Base-by-base conservation (phyloP, 2,113 vertebrate species). In the Thalassarche chlororhynchos region DNA sequence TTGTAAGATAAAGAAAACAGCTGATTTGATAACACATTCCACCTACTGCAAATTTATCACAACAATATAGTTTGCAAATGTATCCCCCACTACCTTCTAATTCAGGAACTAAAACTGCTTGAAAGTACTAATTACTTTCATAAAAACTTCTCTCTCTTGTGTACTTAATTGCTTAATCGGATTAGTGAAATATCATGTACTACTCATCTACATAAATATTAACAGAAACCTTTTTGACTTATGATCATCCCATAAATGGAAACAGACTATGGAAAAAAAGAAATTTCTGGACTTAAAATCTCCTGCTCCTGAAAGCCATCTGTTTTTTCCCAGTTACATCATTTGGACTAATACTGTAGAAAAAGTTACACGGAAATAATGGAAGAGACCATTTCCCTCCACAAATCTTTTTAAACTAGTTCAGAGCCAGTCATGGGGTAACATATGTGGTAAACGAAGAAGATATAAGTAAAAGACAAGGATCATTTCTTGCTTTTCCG, bases 371-470 rank as follows among this genome's bases (percentile, higher is more conserved):
- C 0, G 12, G n/a, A 60, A 31, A 16, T 40, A 55, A 61, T 19
- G 10, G 21, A 58, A 79, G 25, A 34, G 18, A 31, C 0, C 2
- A 20, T 90, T 89, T 52, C 14, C 5, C 14, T 64, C 38, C 32
- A 47, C 5, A 40, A 49, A 44, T 9, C 1, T 32, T 44, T 83
- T 52, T 15, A 16, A n/a, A 29, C 18, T 46, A 12, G 15, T 44
- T 84, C 24, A 47, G 20, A 49, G 42, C 7, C 20, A 20, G 2
- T 65, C 42, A 36, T 14, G 11, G 18, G 24, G 17, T 87, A 51
- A 52, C 1, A 28, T 20, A 36, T 1, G 0, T 23, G 9, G 11
- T 23, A 84, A 85, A 36, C 1, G 3, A 82, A 62, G 29, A n/a
- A 46, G 38, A 40, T 25, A 7, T 3, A 5, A 46, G 21, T 65